Conservation (phyloP, 2,797 vertebrate genomes). For the Enteromius treurensis region DNA sequence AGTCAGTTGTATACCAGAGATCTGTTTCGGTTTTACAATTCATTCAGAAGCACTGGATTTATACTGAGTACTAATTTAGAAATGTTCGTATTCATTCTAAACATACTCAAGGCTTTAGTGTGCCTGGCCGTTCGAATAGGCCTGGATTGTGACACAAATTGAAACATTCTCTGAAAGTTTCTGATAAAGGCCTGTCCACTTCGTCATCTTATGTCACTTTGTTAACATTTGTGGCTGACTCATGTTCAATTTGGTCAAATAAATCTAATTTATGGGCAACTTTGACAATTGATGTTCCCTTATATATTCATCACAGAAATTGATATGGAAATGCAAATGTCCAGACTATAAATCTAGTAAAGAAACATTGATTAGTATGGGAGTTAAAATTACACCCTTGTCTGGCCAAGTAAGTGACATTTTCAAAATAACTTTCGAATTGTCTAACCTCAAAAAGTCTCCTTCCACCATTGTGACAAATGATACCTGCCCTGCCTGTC, state of each 20-base stretch:
- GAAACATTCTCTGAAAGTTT: not conserved
- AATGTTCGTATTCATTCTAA: not conserved
- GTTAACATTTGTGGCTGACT: constrained; percentile 14
- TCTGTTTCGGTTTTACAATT: not conserved
- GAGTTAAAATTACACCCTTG: constrained; percentile 24
- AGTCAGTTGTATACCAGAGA: not conserved
- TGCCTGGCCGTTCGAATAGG: not conserved
- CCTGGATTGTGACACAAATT: not conserved
- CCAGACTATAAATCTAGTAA: not conserved
- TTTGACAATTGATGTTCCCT: constrained; percentile 17
- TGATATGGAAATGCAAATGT: constrained; percentile 33
- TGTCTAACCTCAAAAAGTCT: constrained; percentile 59
- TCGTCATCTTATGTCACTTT: not conserved
- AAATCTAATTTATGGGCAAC: constrained; percentile 11
- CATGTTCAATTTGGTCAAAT: not conserved
- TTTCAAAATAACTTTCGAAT: constrained; percentile 57
- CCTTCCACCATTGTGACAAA: constrained; percentile 66
- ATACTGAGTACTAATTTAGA: not conserved
- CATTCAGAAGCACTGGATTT: not conserved
- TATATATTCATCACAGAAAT: constrained; percentile 28
- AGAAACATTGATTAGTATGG: constrained; percentile 10
- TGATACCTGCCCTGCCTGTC: constrained; percentile 70
- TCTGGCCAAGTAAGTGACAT: constrained; percentile 33
- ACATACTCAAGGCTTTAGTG: not conserved
- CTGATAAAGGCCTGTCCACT: not conserved